Evolutionary conservation across 2,113 vertebrate species (phyloP).

Genomic region (Clarias batrachus): DNA sequence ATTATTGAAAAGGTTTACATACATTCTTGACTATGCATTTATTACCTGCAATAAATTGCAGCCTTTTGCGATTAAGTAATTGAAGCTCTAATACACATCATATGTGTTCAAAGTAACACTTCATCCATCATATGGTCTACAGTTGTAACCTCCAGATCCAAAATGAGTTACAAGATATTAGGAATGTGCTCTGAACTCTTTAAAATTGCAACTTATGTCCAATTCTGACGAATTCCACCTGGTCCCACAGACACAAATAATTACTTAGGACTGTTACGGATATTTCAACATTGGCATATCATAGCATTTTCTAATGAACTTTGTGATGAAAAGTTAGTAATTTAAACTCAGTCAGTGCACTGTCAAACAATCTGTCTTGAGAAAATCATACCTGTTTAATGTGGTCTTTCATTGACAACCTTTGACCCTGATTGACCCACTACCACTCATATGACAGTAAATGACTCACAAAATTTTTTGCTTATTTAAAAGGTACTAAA

Average conservation of each 20-base stretch:
- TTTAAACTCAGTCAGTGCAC: not conserved
- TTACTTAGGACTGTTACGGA: not conserved
- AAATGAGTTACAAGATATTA: slow-evolving; percentile 55
- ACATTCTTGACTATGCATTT: too few species aligned
- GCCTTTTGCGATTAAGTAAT: too few species aligned
- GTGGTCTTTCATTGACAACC: not conserved
- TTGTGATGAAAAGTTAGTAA: not conserved
- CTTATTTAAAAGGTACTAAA: not conserved
- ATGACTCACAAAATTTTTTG: not conserved
- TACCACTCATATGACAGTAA: not conserved
- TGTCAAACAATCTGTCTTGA: not conserved
- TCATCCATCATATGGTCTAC: slow-evolving; percentile 60
- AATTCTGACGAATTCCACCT: not conserved
- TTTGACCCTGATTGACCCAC: not conserved
- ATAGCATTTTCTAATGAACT: not conserved
- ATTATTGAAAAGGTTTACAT: too few species aligned
- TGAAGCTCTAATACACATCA: too few species aligned
- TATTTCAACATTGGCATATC: not conserved
- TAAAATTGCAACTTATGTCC: not conserved
- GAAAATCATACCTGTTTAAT: not conserved
- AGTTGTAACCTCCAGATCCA: slow-evolving; percentile 53
- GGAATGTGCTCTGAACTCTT: not conserved
- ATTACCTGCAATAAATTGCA: too few species aligned
- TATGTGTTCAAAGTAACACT: slow-evolving; percentile 58
- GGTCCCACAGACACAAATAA: not conserved